Evolutionary conservation across 2,888 invertebrate species (phyloP).

Genomic region (Deroplatys truncata): DNA sequence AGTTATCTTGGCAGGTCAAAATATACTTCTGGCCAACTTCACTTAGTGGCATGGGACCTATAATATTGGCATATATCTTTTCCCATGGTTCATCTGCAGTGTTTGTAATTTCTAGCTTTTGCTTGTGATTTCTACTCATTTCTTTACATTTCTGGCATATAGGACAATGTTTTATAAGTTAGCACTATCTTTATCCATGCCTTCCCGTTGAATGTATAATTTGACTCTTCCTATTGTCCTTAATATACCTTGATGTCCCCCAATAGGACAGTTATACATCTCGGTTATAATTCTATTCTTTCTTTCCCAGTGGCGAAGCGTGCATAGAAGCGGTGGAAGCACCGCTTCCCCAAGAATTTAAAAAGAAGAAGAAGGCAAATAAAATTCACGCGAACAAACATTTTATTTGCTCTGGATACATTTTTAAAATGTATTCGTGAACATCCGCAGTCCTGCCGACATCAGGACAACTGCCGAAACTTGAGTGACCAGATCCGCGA

Average conservation of each 20-base stretch:
- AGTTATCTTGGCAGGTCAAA: neutral
- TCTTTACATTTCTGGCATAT: neutral
- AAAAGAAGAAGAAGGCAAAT: too few relatives aligned
- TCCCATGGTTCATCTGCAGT: neutral
- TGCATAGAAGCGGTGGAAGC: too few relatives aligned
- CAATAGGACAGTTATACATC: neutral
- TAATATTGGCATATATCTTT: neutral
- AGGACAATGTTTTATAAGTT: neutral
- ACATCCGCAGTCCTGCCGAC: too few relatives aligned
- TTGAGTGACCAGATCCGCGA: too few relatives aligned
- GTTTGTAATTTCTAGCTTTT: neutral
- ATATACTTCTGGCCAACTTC: neutral
- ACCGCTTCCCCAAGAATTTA: too few relatives aligned
- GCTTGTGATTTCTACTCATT: neutral
- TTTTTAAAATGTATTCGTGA: too few relatives aligned
- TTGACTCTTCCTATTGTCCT: neutral
- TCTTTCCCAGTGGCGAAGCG: too few relatives aligned
- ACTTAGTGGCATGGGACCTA: neutral
- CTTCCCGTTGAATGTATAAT: neutral
- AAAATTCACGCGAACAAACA: too few relatives aligned
- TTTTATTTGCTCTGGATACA: too few relatives aligned
- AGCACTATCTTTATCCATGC: neutral
- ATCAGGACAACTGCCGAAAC: too few relatives aligned
- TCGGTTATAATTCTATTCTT: neutral
- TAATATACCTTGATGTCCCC: neutral